Evolutionary conservation across 1,140 invertebrate species (phyloP), one percentile per base, ranked within the genome.

Genomic region (Eulimnadia texana): DNA sequence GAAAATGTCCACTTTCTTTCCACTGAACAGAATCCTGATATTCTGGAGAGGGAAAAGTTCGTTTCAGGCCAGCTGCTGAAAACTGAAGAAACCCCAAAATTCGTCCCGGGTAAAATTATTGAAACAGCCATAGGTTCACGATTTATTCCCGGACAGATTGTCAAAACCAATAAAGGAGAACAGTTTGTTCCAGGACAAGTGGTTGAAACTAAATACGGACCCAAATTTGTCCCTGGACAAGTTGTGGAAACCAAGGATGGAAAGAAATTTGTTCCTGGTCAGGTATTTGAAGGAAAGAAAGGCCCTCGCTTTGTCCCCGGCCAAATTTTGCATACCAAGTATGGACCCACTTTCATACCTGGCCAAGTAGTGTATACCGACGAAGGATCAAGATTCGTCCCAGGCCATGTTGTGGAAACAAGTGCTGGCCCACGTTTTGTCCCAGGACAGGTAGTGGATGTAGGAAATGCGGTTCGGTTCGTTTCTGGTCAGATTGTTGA

Each of bases 161-260:
- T 85, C 0, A 80, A 77, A 62, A 84, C 81, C 3, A 81, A 83
- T 68, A 79, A 78, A 60, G 82, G 82, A 1, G 82, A 85, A 68
- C 80, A 84, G 63, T 85, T 86, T 69, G 82, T 85, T 2, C 84
- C 84, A 6, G 84, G 84, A 3, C 82, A 85, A 74, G 82, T 86
- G 1, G 80, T 85, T 1, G 82, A 85, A 66, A 85, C 83, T 24
- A 58, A 58, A 42, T 58, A 33, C 57, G 62, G 62, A 11, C 28
- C 58, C 42, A 64, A 63, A 20, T 67, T 70, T 58, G 58, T 67
- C 24, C 65, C 67, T 20, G 69, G 69, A n/a, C 60, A 61, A 54
- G 29, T 69, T 53, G 65, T 70, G 42, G 61, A 63, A 9, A 67
- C 64, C 1, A 55, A 55, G 22, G 64, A 68, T 53, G 66, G 65